Percentiles rank a stretch among this genome's conserved stretches.
Conservation (phyloP, 2,113 vertebrate genomes). For the Silurus glanis region DNA sequence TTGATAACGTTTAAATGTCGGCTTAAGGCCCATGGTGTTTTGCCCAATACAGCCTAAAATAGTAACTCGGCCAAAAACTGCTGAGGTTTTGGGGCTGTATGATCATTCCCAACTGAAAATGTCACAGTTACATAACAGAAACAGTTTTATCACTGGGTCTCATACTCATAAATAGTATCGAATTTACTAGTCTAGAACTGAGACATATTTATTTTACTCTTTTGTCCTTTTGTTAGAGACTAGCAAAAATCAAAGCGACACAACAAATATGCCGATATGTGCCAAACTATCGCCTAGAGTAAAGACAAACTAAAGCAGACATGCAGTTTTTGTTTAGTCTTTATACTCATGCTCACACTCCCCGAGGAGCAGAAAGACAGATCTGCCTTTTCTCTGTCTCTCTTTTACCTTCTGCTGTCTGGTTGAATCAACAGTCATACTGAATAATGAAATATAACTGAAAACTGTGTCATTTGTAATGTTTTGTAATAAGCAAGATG, state of each 20-base stretch:
- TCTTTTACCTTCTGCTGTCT: not conserved
- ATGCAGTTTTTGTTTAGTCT: not conserved
- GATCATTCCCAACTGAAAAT: conserved; percentile 1
- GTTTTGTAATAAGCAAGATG: not conserved
- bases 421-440: not conserved
- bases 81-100: conserved; percentile 31
- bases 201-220: not conserved
- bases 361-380: not conserved
- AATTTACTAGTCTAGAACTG: not conserved
- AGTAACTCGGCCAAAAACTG: conserved; percentile 37
- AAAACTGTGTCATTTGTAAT: not conserved
- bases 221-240: not conserved
- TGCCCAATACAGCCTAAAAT: conserved; percentile 20
- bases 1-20: conserved; percentile 10
- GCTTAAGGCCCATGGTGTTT: conserved; percentile 9
- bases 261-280: not conserved
- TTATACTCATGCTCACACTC: not conserved
- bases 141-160: not conserved
- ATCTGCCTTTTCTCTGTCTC: conserved; percentile 12
- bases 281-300: not conserved
- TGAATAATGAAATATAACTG: not conserved
- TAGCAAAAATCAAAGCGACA: not conserved
- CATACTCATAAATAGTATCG: not conserved
- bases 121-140: not conserved
- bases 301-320: not conserved